These are phyloP conservation scores for Melitaea cinxia DNA, from an alignment of 1,140 invertebrate species.

Conservation along the genomic window DNA sequence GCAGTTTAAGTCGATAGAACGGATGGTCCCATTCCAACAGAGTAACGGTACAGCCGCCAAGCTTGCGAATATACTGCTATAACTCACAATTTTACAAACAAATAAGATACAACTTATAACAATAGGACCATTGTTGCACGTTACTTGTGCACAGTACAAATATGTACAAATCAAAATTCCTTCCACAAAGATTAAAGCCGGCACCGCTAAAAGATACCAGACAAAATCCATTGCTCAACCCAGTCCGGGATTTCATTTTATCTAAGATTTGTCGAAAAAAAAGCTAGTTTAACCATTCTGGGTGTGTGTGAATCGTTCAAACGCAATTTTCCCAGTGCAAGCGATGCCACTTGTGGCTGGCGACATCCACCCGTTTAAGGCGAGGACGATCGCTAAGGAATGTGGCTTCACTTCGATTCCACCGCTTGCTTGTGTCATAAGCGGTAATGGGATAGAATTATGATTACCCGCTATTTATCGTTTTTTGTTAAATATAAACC, in stretches of 20 bases:
- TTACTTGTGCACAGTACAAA: not conserved
- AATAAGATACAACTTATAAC: conserved; percentile 30
- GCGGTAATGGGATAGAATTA: conserved; percentile 19
- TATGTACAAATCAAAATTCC: conserved; percentile 1
- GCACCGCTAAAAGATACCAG: not conserved
- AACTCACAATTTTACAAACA: conserved; percentile 44
- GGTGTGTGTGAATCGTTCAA: conserved; percentile 66
- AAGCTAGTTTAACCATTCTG: conserved; percentile 53
- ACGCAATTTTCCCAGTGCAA: conserved; percentile 63
- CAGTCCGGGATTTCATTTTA: conserved; percentile 26
- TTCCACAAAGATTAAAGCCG: not conserved
- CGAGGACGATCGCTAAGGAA: conserved; percentile 72
- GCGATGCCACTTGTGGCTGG: conserved; percentile 53
- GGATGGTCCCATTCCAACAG: conserved; percentile 69
- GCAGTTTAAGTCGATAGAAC: conserved; percentile 58
- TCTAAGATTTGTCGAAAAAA: conserved; percentile 60
- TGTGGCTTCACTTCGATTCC: conserved; percentile 53
- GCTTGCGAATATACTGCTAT: conserved; percentile 52
- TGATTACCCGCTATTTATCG: not conserved
- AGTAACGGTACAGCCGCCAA: conserved; percentile 60
- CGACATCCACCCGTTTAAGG: conserved; percentile 68
- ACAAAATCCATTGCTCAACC: not conserved
- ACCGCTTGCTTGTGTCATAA: conserved; percentile 44
- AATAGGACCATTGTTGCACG: conserved; percentile 13
- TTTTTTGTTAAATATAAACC: not conserved